Base-by-base conservation (phyloP, 35 echinoderm and acorn worm genomes). In the Nesometra sesokonis region DNA sequence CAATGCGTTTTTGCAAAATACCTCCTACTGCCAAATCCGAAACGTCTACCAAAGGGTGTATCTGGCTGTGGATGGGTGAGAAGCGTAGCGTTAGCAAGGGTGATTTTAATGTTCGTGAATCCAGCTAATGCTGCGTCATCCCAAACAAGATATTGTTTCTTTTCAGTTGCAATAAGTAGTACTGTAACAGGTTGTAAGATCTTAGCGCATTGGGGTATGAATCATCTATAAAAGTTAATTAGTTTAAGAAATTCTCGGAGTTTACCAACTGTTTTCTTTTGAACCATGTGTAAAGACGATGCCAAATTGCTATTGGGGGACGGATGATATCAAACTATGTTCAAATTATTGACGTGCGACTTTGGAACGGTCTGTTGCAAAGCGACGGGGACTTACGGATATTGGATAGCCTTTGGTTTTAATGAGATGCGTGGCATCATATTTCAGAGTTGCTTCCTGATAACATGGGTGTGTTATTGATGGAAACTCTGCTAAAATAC, bases 391-490 rank as follows among this genome's bases (percentile, higher is more conserved):
- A 17, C 39, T 4, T 43, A 15, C 39, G 15, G 77, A 21, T 17
- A 93, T 82, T 27, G 91, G 87, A 39, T 80, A 87, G 35, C 87
- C 91, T 29, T 0, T 85, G 0, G 91, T 89, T 21, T 76, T 35
- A 17, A 93, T 93, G 87, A 84, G 82, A 81, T 93, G 91, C 11
- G 84, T 85, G 21, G 85, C 87, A 31, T 77, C 80, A 83, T 89
- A 87, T 32, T 85, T 88, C 2, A 89, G 80, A 27, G 81, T 52
- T 17, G 37, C 36, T 31, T 88, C 35, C 19, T 87, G 32, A 36
- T 88, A 84, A 19, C 46, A 29, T 19, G 85, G 90, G 0, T 33
- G 77, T n/a, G n/a, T 78, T 35, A 90, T 36, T 34, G 43, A 34
- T 3, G 46, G 82, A 37, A 34, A 90, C 43, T 90, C 33, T n/a